Base-by-base conservation (phyloP, 2,113 vertebrate species). In the Semnopithecus entellus region DNA sequence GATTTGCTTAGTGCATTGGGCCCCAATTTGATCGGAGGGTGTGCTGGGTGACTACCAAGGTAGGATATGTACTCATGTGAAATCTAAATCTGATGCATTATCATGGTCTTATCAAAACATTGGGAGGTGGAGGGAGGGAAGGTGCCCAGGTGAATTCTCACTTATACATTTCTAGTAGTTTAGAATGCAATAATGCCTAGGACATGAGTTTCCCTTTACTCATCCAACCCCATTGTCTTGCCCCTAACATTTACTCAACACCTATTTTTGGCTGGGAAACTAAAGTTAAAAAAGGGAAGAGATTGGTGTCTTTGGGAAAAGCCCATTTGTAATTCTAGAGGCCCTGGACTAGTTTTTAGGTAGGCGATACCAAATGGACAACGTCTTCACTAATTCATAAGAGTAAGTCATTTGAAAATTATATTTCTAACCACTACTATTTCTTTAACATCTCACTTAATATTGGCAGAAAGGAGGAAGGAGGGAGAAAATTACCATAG, bases 371-470 rank as follows among this genome's bases (percentile, higher is more conserved):
- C 40, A 78, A 84, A 82, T 6, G 79, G 30, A 68, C 4, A 1
- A 81, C 22, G 20, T 40, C 20, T 79, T 94, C 27, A 82, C 32
- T 72, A 27, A 95, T 66, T 94, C 30, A 17, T 38, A 25, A 38
- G 30, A 81, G 68, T 80, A 93, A 76, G 5, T 14, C 50, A 50
- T 86, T 90, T 88, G 72, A 76, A 93, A 94, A 81, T 92, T 75
- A 23, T 40, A 66, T 61, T 90, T 92, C 13, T 17, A 89, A 93
- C 13, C 7, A 40, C 23, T 84, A n/a, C 17, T 35, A 9, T 93
- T 43, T 81, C 38, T 48, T 91, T 92, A 14, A n/a, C 5, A 75
- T 94, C 12, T 27, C 8, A 92, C 93, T 66, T 86, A 94, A 7
- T 90, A 40, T 83, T 89, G n/a, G 23, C 0, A 0, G 23, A 8